A percentile compares a stretch with the other conserved stretches of the same genome.
Conservation (phyloP, 2,113 vertebrate species). For the Xenotilapia caudafasciata region DNA sequence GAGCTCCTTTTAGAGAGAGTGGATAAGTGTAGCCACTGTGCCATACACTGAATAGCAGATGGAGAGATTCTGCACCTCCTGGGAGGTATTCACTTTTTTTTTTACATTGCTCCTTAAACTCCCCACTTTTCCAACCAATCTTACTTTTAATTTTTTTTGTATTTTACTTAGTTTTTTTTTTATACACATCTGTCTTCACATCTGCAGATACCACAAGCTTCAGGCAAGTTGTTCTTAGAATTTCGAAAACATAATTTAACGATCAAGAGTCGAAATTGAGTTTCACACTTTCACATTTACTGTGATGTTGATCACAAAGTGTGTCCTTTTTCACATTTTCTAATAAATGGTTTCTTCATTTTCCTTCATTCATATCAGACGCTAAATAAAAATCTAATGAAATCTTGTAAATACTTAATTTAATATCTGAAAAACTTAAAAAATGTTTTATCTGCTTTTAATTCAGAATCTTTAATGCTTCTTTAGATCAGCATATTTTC, state of each 20-base stretch:
- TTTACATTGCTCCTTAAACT: conserved; percentile 41
- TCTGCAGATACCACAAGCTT: neutral
- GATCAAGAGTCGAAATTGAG: neutral
- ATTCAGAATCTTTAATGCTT: neutral
- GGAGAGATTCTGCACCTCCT: conserved; percentile 75
- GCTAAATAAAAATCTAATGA: neutral
- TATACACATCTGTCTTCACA: neutral
- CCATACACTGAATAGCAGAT: conserved; percentile 75
- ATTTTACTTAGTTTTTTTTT: neutral
- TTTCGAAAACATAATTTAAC: neutral
- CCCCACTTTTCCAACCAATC: conserved; percentile 28
- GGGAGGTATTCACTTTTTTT: conserved; percentile 77
- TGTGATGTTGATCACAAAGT: neutral
- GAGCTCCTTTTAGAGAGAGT: conserved; percentile 78
- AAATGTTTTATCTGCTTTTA: neutral
- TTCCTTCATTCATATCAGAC: neutral
- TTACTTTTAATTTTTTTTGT: neutral
- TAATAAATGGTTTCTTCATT: neutral
- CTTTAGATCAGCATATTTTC: neutral
- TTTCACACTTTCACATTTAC: neutral
- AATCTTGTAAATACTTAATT: neutral
- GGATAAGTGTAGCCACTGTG: conserved; percentile 86
- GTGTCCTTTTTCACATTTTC: neutral
- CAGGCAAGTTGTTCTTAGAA: neutral
- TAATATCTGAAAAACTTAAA: neutral